Evolutionary conservation across 2,113 vertebrate genomes (phyloP).

Genomic region (Epinephelus cyanopodus): DNA sequence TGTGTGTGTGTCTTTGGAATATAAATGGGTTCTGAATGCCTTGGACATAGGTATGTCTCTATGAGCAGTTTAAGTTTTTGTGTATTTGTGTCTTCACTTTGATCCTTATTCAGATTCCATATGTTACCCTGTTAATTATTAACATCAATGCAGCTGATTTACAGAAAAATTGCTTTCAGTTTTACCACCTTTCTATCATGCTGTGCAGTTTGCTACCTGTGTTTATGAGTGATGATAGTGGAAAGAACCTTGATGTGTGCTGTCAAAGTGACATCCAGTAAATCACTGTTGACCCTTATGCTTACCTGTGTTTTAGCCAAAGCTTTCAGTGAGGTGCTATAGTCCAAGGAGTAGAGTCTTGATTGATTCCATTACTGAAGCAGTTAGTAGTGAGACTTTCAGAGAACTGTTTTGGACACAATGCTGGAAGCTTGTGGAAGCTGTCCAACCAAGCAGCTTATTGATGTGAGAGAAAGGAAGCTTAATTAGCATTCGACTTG

Average conservation of each 20-base stretch:
- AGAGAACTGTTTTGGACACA: not conserved
- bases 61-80: not conserved
- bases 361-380: constrained; percentile 44
- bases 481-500: not conserved
- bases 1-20: too few relatives aligned
- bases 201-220: not conserved
- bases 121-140: constrained; percentile 24
- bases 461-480: constrained; percentile 30
- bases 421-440: constrained; percentile 42
- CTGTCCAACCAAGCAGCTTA: constrained; percentile 17
- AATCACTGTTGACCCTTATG: constrained; percentile 52
- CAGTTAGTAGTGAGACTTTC: not conserved
- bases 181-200: not conserved
- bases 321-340: constrained; percentile 50
- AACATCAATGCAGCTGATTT: not conserved
- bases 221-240: constrained; percentile 11
- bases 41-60: too few relatives aligned
- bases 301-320: constrained; percentile 45
- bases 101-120: not conserved
- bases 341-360: constrained; percentile 22
- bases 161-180: constrained; percentile 1
- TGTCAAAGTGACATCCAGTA: constrained; percentile 44
- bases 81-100: not conserved
- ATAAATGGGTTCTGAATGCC: too few relatives aligned
- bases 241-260: constrained; percentile 32